Percentiles rank a stretch among this genome's conserved stretches.
phyloP scores from a whole-genome alignment of 2,113 vertebrate species.

The Megatriorchis doriae region DNA sequence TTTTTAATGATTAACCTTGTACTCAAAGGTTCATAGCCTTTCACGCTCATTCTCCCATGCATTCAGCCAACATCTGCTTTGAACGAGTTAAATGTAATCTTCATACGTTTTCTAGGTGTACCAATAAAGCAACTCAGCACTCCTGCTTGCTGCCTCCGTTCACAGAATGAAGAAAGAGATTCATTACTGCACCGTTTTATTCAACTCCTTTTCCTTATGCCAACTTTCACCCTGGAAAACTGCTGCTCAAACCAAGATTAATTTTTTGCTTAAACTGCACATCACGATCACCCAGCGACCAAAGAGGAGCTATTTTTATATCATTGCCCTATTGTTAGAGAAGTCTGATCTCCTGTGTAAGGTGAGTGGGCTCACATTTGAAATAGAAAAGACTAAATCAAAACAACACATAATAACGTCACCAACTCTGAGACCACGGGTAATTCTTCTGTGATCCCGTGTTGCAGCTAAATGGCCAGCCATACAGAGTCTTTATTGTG shows the following conservation, averaged over 20 bases:
- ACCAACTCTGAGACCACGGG: neutral
- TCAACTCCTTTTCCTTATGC: neutral
- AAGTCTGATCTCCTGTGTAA: neutral
- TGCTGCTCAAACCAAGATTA: neutral
- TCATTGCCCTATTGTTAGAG: neutral
- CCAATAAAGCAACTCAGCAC: neutral
- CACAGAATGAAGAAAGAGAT: neutral
- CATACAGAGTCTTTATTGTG: neutral
- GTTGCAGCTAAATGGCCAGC: neutral
- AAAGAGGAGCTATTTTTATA: neutral
- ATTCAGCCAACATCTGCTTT: conserved; percentile 4
- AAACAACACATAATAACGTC: neutral
- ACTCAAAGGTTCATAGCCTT: neutral
- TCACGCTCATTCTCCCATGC: neutral
- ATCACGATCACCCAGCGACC: neutral
- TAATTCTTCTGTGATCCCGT: neutral
- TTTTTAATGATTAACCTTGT: conserved; percentile 18
- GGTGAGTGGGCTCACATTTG: neutral
- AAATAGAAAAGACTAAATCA: neutral
- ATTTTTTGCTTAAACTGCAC: neutral
- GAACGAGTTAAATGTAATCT: neutral
- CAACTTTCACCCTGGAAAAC: neutral
- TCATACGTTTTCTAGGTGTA: neutral
- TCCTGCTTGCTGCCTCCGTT: neutral
- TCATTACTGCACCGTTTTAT: neutral